Evolutionary conservation across 2,113 vertebrate species (phyloP), one percentile per base, ranked within the genome.

Genomic region (Otis tarda): DNA sequence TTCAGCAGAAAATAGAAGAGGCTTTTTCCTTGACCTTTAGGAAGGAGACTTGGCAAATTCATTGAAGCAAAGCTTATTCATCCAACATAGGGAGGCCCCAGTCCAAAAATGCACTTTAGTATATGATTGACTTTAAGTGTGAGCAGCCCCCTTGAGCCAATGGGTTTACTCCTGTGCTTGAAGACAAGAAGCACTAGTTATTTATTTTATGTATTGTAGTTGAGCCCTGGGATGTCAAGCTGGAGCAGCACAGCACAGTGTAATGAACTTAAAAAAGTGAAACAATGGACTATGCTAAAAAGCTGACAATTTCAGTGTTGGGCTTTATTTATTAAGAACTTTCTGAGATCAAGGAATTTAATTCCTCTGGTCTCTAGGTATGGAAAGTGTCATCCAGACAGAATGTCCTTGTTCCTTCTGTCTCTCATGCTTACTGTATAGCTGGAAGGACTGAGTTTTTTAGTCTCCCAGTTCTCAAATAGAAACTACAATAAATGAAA

Each of bases 21-120:
- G 37, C 41, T 86, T 94, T 97, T 97, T 95, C 91, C 73, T 87
- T 95, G 78, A 97, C 93, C 93, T 98, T 97, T 96, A 91, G 91
- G 90, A 97, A 94, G 77, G 67, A 89, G 82, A 87, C 35, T 81
- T 27, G 22, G 87, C 89, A 95, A 89, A 87, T 75, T 85, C 87
- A 91, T 85, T 91, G 95, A 95, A 92, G 83, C 64, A 97, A 97
- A 95, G 41, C 39, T 90, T 93, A 64, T 94, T 97, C 23, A 33
- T 64, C 45, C 23, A 17, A 83, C 75, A 81, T 83, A 78, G 21
- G 83, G 80, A 84, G 88, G 86, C 61, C 61, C 9, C 20, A 52
- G 61, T 90, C 82, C 77, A 96, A 88, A 11, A 92, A 78, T 90
- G 76, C 80, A 37, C 57, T 68, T 69, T 6, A 81, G 64, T 63